These are phyloP conservation scores for Borostomias antarcticus DNA, from an alignment of 2,797 vertebrate species.

Conservation along the genomic window DNA sequence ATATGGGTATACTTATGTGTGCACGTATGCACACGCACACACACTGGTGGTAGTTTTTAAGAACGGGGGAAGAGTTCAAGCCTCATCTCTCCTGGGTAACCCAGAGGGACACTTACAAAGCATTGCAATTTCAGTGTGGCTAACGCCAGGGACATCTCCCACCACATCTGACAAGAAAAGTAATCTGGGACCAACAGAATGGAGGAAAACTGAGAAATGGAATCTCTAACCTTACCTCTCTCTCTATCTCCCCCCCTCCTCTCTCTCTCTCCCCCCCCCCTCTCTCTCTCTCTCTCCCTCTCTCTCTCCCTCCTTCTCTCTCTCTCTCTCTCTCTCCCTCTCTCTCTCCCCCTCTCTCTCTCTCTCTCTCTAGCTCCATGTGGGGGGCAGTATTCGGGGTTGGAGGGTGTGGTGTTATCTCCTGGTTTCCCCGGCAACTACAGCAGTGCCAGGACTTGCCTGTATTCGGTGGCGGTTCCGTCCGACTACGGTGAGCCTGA, in stretches of 20 bases:
- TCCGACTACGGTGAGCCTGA: constrained; percentile 89
- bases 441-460: constrained; percentile 87
- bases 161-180: constrained; percentile 78
- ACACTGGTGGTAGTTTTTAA: constrained; percentile 10
- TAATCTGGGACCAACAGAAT: constrained; percentile 71
- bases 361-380: constrained; percentile 86
- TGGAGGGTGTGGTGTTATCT: constrained; percentile 93
- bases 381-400: constrained; percentile 91
- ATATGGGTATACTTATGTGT: no score
- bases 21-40: neutral
- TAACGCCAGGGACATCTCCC: constrained; percentile 73
- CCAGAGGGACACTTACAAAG: constrained; percentile 74
- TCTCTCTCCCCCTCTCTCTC: constrained; percentile 24
- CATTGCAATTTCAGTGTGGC: constrained; percentile 74
- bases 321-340: constrained; percentile 15
- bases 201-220: constrained; percentile 46
- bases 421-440: constrained; percentile 97
- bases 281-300: constrained; percentile 28
- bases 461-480: constrained; percentile 92
- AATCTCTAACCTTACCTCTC: constrained; percentile 50
- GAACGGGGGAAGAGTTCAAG: constrained; percentile 14
- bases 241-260: constrained; percentile 26
- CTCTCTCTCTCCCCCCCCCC: constrained; percentile 2
- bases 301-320: constrained; percentile 41
- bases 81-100: constrained; percentile 59